Conservation (phyloP, 53 echinoderm and acorn worm species). For the Luidia sarsii region DNA sequence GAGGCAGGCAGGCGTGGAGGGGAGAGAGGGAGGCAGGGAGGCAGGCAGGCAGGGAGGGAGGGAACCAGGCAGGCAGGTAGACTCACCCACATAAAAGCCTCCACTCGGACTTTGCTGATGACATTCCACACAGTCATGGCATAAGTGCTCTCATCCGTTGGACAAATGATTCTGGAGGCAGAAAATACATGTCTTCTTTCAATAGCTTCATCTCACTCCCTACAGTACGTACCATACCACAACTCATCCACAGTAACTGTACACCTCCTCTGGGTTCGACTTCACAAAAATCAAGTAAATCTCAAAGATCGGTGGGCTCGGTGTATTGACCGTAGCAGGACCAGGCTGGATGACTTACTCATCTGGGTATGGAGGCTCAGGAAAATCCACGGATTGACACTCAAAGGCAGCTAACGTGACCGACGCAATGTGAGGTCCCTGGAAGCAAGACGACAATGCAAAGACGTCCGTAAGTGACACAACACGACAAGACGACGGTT, state of each 20-base stretch:
- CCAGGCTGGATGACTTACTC: slow-evolving; percentile 90
- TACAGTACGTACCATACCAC: too few species aligned
- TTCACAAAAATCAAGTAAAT: too few species aligned
- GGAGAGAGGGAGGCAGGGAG: too few species aligned
- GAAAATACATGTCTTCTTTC: too few species aligned
- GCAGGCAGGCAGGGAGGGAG: too few species aligned
- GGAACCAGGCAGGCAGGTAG: too few species aligned
- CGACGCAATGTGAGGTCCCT: slow-evolving; percentile 97
- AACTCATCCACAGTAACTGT: too few species aligned
- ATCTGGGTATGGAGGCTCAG: slow-evolving; percentile 94
- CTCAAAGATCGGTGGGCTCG: too few species aligned
- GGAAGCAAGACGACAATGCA: slow-evolving; percentile 1
- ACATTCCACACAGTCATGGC: slow-evolving; percentile 87
- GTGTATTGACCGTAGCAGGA: too few species aligned
- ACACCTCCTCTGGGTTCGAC: too few species aligned
- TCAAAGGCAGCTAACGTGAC: slow-evolving; percentile 97
- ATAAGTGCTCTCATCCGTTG: slow-evolving; percentile 50
- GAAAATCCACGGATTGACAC: slow-evolving; percentile 92
- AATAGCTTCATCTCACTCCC: too few species aligned
- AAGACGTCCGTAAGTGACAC: neutral
- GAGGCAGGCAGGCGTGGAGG: too few species aligned
- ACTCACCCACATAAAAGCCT: slow-evolving; percentile 98
- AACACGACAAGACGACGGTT: neutral
- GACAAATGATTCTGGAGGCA: slow-evolving; percentile 81
- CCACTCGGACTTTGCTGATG: slow-evolving; percentile 87